These are phyloP conservation scores for Parnassius apollo DNA, from an alignment of 2,888 invertebrate species.

Conservation along the genomic window DNA sequence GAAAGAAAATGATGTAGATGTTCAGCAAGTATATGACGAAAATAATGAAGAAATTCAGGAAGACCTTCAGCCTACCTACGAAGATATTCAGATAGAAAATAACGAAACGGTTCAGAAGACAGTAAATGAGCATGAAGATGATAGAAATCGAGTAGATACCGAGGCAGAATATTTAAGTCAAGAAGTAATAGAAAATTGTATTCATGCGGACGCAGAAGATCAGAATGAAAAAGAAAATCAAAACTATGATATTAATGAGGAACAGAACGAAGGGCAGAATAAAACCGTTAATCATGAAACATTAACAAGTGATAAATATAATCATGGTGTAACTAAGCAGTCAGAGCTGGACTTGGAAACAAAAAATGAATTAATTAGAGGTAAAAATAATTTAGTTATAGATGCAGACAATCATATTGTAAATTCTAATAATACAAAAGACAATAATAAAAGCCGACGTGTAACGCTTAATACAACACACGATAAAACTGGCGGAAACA, in stretches of 20 bases:
- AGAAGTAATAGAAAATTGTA: constrained; percentile 1
- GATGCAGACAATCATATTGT: background rate
- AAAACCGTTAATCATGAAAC: background rate
- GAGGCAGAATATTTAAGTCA: constrained; percentile 5
- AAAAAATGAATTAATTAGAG: background rate
- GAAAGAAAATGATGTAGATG: constrained; percentile 23
- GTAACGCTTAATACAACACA: constrained; percentile 20
- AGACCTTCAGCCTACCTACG: too few relatives aligned
- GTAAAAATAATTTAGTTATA: background rate
- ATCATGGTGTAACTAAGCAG: background rate
- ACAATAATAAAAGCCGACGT: background rate
- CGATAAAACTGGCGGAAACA: constrained; percentile 48
- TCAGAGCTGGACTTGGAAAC: background rate
- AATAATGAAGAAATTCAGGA: constrained; percentile 11
- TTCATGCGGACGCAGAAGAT: background rate
- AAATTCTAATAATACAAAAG: background rate
- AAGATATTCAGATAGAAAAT: too few relatives aligned
- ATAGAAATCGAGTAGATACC: constrained; percentile 16
- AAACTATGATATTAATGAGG: background rate
- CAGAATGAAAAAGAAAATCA: constrained; percentile 4
- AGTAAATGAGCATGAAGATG: too few relatives aligned
- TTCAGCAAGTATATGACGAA: constrained; percentile 9
- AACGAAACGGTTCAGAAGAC: too few relatives aligned
- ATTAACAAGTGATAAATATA: too few relatives aligned
- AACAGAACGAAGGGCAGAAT: background rate